Base-by-base conservation (phyloP, 1,140 invertebrate species). In the Hyphantria cunea region DNA sequence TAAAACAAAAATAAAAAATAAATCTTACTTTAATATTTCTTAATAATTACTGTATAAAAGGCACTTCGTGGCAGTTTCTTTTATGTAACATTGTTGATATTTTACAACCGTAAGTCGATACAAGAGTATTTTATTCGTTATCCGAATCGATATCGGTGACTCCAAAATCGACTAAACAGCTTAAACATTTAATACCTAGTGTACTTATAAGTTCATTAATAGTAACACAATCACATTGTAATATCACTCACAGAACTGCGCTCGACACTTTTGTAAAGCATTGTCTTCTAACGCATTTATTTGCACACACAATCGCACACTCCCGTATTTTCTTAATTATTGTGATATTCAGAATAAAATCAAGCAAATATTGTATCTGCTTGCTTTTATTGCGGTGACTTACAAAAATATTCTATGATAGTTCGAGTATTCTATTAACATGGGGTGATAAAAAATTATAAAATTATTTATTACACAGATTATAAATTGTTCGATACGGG, bases 21-120 rank as follows among this genome's bases (percentile, higher is more conserved):
- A 72, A 67, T 68, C 65, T 62, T 70, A 66, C 54, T 63, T 76
- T 56, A 63, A 68, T 25, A 56, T 71, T 54, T 51, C 71, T 76
- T 68, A 73, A 32, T 51, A 60, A 70, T 72, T 68, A 74, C 59
- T 76, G 69, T 77, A 82, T 78, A 87, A 84, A 87, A 90, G 88
- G 88, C 88, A 90, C 88, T 80, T 82, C 62, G 77, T 90, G 88
- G 88, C 88, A 90, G 86, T 89, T 83, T 85, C 77, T 75, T 81
- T 83, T 74, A 78, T 62, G 60, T 77, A 66, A 79, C 44, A 73
- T 82, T 78, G 77, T 62, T 76, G 78, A 72, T 73, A 76, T 78
- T 77, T 84, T 84, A 86, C 86, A 87, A 86, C 75, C 75, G 70
- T 80, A 81, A 73, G 62, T 76, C 80, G 81, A 68, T 68, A 74